Conservation (phyloP, 1,140 invertebrate genomes). For the Drosophila sp. region DNA sequence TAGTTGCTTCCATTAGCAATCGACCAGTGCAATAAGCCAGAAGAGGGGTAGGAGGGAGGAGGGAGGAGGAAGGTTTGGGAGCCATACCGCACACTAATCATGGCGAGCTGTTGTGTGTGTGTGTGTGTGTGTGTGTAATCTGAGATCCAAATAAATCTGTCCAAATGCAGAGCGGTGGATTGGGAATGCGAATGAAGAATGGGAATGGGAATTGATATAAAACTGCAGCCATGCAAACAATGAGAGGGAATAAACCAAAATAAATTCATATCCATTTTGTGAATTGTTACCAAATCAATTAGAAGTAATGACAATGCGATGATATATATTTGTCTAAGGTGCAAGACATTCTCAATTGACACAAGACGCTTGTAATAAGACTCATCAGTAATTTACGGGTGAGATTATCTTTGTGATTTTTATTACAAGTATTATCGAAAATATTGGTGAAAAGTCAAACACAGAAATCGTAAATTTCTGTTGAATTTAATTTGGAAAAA, state of each 20-base stretch:
- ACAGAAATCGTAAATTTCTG: no score
- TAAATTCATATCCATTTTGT: no score
- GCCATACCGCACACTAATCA: slow-evolving; percentile 25
- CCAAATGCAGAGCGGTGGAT: neutral
- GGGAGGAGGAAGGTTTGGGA: neutral
- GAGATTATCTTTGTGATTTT: no score
- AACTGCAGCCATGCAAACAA: neutral
- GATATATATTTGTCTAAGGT: slow-evolving; percentile 28
- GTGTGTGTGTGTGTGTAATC: slow-evolving; percentile 21
- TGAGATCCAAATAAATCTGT: neutral
- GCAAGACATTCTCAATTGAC: neutral
- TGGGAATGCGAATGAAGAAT: neutral
- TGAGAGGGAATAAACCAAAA: neutral
- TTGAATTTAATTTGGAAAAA: no score
- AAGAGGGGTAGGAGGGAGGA: neutral
- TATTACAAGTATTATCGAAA: no score
- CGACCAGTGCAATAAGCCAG: neutral
- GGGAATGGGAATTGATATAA: neutral
- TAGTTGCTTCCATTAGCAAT: neutral
- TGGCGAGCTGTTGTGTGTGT: no score
- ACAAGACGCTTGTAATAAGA: no score
- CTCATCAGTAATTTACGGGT: no score
- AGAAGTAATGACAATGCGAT: slow-evolving; percentile 27
- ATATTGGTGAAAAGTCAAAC: no score
- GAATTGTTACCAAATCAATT: slow-evolving; percentile 8